Evolutionary conservation across 2,797 vertebrate genomes (phyloP), one percentile per base, ranked within the genome.

Genomic region (Ctenopoma kingsleyae): DNA sequence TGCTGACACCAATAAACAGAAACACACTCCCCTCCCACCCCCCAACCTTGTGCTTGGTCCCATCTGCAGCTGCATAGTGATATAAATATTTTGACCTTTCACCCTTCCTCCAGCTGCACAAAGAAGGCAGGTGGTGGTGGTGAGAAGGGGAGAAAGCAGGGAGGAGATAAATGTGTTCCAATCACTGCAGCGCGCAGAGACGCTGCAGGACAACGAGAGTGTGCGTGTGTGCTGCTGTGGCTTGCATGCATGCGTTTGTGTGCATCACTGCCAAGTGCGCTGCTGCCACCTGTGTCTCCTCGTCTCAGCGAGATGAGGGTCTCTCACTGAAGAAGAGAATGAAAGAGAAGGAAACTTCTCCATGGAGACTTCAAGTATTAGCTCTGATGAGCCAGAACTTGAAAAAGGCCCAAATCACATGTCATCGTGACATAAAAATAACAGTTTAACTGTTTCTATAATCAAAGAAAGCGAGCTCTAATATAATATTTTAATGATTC

Each of bases 81-180:
- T 81, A 85, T 63, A 85, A 87, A 88, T 86, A 83, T 67, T 27
- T 20, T 47, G 60, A 80, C 82, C 81, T 76, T 84, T 82, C 36
- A 74, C 60, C 77, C 57, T 10, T 81, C 80, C 67, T 71, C 54
- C 80, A 68, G 84, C 80, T 82, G 73, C 82, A 64, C 58, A 0
- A 51, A 61, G 61, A 48, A 25, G 71, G 57, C 72, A 82, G 80
- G 78, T 60, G 76, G 71, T 60, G 76, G 71, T 2, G 46, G 27
- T 0, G 49, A 59, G 40, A 58, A 60, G 67, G 52, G 47, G 46
- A 20, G 41, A 3, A 27, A 38, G 46, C 6, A 0, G 22, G 47
- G 51, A 11, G 56, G 61, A 52, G 22, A 23, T 71, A 23, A 23
- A 50, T 2, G 52, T 4, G 46, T 30, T 53, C 6, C 5, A 36